Evolutionary conservation across 2,888 invertebrate genomes (phyloP).

Genomic region (Anodontia alba): DNA sequence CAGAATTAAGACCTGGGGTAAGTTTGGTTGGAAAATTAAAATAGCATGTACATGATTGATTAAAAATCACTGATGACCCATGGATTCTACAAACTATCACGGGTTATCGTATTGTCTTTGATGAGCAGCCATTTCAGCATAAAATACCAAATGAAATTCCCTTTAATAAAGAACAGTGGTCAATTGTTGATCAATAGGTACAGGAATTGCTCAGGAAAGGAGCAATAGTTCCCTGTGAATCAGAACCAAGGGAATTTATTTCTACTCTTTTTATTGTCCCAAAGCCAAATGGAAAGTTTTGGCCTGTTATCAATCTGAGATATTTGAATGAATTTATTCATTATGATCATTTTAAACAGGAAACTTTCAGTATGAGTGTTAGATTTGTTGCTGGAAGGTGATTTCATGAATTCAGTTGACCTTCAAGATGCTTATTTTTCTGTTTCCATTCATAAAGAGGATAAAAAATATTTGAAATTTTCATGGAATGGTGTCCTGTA

Average conservation of each 20-base stretch:
- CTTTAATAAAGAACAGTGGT: not conserved
- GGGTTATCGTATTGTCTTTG: not conserved
- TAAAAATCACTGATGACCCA: not conserved
- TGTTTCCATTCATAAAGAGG: not conserved
- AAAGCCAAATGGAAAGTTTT: not conserved
- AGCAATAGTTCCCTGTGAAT: not conserved
- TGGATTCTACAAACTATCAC: not conserved
- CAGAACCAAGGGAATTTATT: not conserved
- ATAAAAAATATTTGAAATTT: not conserved
- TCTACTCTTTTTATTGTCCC: not conserved
- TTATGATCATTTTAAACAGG: not conserved
- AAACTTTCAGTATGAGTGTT: not conserved
- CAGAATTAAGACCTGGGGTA: no score
- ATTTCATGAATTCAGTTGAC: not conserved
- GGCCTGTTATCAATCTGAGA: not conserved
- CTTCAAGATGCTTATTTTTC: not conserved
- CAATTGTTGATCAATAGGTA: not conserved
- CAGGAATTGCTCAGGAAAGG: not conserved
- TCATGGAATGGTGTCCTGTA: not conserved
- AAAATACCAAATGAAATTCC: not conserved
- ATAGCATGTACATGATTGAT: not conserved
- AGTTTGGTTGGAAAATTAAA: not conserved
- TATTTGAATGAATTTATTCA: not conserved
- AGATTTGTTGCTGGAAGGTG: not conserved
- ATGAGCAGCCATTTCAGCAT: not conserved